These are phyloP conservation scores for Lepidotrigona ventralis DNA, from an alignment of 1,140 invertebrate genomes.

Conservation along the genomic window DNA sequence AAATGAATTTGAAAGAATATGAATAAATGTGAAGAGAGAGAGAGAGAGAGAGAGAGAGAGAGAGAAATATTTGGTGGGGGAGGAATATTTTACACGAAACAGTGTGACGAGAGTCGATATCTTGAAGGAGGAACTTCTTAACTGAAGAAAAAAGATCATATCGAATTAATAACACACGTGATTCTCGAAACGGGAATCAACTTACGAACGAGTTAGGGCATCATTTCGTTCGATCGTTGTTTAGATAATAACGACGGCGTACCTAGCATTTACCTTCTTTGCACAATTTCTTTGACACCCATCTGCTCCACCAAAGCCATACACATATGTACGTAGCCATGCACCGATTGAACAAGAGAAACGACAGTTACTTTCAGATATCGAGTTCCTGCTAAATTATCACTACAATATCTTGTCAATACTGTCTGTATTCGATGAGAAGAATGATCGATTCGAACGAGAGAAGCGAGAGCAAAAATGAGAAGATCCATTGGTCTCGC, in stretches of 20 bases:
- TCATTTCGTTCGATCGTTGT: background rate
- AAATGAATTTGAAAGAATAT: background rate
- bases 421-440: conserved; percentile 6
- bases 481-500: background rate
- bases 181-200: background rate
- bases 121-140: background rate
- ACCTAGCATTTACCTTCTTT: background rate
- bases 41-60: background rate
- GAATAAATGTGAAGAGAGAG: background rate
- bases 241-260: background rate
- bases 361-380: background rate
- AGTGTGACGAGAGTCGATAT: background rate
- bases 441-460: background rate
- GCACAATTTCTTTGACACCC: background rate
- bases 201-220: background rate
- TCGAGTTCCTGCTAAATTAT: conserved; percentile 27
- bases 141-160: background rate
- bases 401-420: background rate
- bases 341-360: background rate
- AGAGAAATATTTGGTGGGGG: background rate
- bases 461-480: background rate
- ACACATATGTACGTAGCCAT: background rate
- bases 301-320: background rate
- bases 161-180: background rate
- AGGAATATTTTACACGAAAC: no score